Evolutionary conservation across 2,113 vertebrate species (phyloP).

Genomic region (Helogale parvula): DNA sequence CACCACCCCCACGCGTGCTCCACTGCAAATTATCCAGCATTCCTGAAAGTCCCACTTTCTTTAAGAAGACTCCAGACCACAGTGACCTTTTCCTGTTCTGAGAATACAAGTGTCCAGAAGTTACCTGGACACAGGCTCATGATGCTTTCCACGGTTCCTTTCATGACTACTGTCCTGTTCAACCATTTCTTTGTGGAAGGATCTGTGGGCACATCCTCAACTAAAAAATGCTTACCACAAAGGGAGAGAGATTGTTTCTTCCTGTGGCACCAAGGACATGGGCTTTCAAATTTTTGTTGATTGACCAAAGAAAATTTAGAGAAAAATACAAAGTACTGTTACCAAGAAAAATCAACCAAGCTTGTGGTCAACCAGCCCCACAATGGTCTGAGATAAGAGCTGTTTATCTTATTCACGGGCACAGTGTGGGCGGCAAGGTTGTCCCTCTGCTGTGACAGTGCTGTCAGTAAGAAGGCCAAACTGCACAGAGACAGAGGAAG

Average conservation of each 20-base stretch:
- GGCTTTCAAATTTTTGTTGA: background rate
- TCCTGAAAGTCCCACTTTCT: too few relatives aligned
- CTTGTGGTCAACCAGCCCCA: background rate
- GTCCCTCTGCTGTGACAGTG: background rate
- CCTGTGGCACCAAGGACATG: background rate
- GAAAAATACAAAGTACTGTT: background rate
- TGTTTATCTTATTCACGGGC: background rate
- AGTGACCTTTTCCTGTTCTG: background rate
- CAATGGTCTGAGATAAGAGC: background rate
- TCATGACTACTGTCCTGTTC: background rate
- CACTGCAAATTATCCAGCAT: background rate
- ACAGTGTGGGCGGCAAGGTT: background rate
- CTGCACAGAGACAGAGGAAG: accelerated
- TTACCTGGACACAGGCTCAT: background rate
- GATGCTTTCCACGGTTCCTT: background rate
- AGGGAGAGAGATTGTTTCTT: background rate
- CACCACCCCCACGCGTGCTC: too few relatives aligned
- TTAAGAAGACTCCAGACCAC: background rate
- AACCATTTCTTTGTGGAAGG: background rate
- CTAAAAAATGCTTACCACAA: background rate
- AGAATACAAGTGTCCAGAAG: background rate
- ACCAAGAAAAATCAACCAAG: background rate
- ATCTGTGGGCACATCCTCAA: background rate
- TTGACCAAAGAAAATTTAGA: background rate
- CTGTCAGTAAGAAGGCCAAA: background rate